Evolutionary conservation across 2,888 invertebrate genomes (phyloP).

Genomic region (Sisyra terminalis): DNA sequence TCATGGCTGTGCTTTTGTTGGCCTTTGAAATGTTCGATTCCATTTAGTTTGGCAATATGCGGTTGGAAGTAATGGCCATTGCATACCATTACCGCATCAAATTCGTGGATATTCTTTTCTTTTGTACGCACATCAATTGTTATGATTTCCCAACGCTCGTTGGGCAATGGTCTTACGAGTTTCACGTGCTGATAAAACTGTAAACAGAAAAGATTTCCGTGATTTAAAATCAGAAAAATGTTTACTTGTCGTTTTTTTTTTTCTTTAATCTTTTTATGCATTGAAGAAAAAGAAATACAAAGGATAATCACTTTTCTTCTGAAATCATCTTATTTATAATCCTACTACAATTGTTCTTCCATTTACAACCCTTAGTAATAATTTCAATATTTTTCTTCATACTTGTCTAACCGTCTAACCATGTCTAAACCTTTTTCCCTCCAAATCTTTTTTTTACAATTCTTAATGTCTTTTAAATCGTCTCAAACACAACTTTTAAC

Average conservation of each 20-base stretch:
- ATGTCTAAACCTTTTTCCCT: too few species aligned
- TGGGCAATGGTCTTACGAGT: conserved; percentile 8
- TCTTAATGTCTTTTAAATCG: too few species aligned
- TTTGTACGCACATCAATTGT: conserved; percentile 20
- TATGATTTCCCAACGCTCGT: conserved; percentile 21
- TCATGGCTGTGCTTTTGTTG: conserved; percentile 25
- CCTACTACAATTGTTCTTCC: too few species aligned
- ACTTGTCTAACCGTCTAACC: too few species aligned
- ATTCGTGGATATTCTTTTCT: conserved; percentile 17
- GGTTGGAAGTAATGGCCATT: conserved; percentile 35
- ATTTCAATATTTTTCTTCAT: too few species aligned
- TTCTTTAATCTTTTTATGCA: neutral
- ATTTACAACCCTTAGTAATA: too few species aligned
- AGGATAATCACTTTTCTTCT: too few species aligned
- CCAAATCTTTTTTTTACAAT: too few species aligned
- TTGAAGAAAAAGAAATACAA: too few species aligned
- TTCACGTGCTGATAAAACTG: conserved; percentile 10
- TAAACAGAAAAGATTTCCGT: neutral
- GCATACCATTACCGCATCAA: conserved; percentile 26
- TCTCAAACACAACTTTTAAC: too few species aligned
- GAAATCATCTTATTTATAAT: too few species aligned
- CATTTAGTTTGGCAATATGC: conserved; percentile 26
- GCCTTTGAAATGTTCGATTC: conserved; percentile 25
- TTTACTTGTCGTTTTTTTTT: neutral
- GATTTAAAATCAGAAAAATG: too few species aligned